A percentile compares a stretch with the other conserved stretches of the same genome.
Conservation (phyloP, 2,888 invertebrate species). For the Pemphredon lugubris region DNA sequence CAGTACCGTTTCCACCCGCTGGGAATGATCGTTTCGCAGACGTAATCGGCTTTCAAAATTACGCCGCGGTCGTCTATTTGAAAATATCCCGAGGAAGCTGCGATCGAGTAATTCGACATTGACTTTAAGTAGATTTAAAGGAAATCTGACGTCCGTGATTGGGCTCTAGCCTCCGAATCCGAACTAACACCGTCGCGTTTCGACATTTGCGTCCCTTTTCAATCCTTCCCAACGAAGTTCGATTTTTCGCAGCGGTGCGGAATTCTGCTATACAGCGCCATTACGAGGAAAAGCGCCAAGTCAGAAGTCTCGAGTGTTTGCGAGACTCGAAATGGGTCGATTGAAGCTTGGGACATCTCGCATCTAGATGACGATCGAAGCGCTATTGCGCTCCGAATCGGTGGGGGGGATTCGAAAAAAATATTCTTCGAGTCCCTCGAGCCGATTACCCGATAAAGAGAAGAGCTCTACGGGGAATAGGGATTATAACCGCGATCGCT, state of each 20-base stretch:
- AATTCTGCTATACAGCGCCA: slow-evolving; percentile 32
- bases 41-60: slow-evolving; percentile 11
- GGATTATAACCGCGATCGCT: background rate
- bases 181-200: background rate
- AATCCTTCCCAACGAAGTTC: slow-evolving; percentile 15
- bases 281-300: slow-evolving; percentile 59
- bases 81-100: too few species aligned
- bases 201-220: background rate
- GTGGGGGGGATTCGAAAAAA: slow-evolving; percentile 7
- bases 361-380: slow-evolving; percentile 51
- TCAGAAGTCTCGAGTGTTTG: slow-evolving; percentile 69
- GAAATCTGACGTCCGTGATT: too few species aligned
- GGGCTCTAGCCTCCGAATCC: background rate
- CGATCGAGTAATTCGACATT: too few species aligned
- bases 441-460: slow-evolving; percentile 24
- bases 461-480: background rate
- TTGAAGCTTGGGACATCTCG: slow-evolving; percentile 66
- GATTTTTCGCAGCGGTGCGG: slow-evolving; percentile 4
- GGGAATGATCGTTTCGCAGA: background rate
- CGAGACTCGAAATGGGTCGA: slow-evolving; percentile 69
- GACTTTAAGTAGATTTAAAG: too few species aligned
- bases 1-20: too few species aligned
- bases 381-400: slow-evolving; percentile 24
- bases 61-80: too few species aligned
- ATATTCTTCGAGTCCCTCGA: slow-evolving; percentile 21